Base-by-base conservation (phyloP, 1,140 invertebrate genomes). In the Drosophila gunungcola region DNA sequence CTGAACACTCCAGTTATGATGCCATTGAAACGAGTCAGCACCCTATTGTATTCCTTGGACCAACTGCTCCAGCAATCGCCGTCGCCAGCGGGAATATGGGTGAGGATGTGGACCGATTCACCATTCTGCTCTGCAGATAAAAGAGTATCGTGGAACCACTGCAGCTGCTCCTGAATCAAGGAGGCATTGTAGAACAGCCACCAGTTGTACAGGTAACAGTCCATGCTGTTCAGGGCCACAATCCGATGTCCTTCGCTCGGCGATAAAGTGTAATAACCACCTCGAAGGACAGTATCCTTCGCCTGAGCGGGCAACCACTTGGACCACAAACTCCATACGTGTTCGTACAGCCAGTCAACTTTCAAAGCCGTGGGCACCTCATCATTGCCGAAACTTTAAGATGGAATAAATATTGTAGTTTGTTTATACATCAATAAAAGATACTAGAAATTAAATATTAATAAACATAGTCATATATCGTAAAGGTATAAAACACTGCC, bases 51-150 rank as follows among this genome's bases (percentile, higher is more conserved):
- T 80, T 96, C 94, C 72, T 93, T 92, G 34, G 93, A 94, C 94
- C 95, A 96, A 3, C 94, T 94, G 46, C 94, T 92, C 34, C 95
- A 93, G 81, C 96, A 96, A 64, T 95, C 94, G 5, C 93, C 80
- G 2, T 94, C 94, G 9, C 96, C 96, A 2, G 96, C 94, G 0
- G 96, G 96, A 56, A 98, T 95, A 74, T 98, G 97, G 0, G 95
- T 94, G 16, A 98, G 89, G 34, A 98, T 95, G 78, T 98, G 96
- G 7, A 97, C 97, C 68, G 94, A 94, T 86, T 97, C 96, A 3
- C 93, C 92, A 5, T 93, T 93, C 45, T 93, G 63, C 91, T 97
- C 97, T 0, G 97, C 96, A 56, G 94, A 81, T 13, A 94, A 90
- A n/a, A 98, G 91, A 6, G 95, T 95, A n/a, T 94, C 80, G 1